Conservation (phyloP, 2,888 invertebrate species). For the Mamestra brassicae region DNA sequence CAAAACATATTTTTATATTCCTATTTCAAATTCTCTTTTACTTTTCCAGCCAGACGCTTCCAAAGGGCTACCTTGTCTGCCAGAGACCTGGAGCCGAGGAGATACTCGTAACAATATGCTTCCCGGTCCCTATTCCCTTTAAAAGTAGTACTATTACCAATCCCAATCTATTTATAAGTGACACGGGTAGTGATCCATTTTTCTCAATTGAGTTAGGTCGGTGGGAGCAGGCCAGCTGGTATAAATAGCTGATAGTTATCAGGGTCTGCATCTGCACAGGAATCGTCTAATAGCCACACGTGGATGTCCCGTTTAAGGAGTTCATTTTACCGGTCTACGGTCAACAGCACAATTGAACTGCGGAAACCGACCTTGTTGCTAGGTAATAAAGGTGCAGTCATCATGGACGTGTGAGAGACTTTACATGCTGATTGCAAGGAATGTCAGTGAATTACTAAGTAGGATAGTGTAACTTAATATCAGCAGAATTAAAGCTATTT, state of each 20-base stretch:
- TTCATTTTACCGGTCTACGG: slow-evolving; percentile 12
- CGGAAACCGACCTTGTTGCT: slow-evolving; percentile 2
- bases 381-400: neutral
- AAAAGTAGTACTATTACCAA: slow-evolving; percentile 7
- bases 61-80: too few relatives aligned
- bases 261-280: slow-evolving; percentile 33
- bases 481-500: too few relatives aligned
- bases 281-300: slow-evolving; percentile 28
- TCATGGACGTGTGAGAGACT: neutral
- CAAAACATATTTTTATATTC: too few relatives aligned
- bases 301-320: slow-evolving; percentile 46
- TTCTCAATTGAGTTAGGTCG: slow-evolving; percentile 51
- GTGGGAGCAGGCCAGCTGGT: slow-evolving; percentile 29
- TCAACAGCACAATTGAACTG: neutral
- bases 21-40: too few relatives aligned
- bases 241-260: slow-evolving; percentile 44
- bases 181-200: slow-evolving; percentile 37
- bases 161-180: slow-evolving; percentile 28
- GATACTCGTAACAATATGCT: too few relatives aligned
- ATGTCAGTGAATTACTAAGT: slow-evolving; percentile 9
- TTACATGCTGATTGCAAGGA: neutral
- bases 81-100: too few relatives aligned
- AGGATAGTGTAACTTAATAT: slow-evolving; percentile 17
- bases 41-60: too few relatives aligned
- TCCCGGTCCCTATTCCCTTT: neutral